Conservation (phyloP, 2,113 vertebrate genomes). For the Gobiocypris rarus region DNA sequence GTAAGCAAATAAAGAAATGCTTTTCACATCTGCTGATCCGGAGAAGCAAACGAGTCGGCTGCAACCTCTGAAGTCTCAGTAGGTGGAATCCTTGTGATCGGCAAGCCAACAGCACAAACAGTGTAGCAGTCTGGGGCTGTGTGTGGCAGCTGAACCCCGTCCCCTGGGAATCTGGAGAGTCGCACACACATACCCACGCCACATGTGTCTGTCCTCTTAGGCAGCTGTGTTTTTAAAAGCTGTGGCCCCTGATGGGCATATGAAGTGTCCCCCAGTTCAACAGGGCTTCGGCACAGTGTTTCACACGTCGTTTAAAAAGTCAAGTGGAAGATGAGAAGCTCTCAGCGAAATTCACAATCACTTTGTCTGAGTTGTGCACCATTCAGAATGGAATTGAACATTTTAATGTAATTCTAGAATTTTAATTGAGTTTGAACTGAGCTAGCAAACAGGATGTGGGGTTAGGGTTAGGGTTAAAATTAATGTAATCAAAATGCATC, state of each 20-base stretch:
- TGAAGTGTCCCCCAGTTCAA: constrained; percentile 56
- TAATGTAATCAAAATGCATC: too few relatives aligned
- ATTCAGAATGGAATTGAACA: background rate
- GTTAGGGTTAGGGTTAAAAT: too few relatives aligned
- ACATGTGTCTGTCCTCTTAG: constrained; percentile 40
- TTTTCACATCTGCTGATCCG: constrained; percentile 52
- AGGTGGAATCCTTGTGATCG: constrained; percentile 53
- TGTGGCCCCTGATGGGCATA: constrained; percentile 65
- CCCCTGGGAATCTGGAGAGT: constrained; percentile 18
- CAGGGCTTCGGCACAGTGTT: constrained; percentile 28
- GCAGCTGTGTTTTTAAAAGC: constrained; percentile 77
- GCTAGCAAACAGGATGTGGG: background rate
- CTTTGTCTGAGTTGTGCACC: background rate
- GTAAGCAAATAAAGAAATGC: constrained; percentile 56
- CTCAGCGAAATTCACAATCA: background rate
- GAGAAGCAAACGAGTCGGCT: constrained; percentile 42
- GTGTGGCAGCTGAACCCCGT: constrained; percentile 44
- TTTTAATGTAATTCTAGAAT: background rate
- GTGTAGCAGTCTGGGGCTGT: constrained; percentile 41
- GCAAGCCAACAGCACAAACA: constrained; percentile 43
- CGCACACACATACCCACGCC: constrained; percentile 13
- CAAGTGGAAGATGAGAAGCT: constrained; percentile 28
- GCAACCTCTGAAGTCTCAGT: constrained; percentile 50
- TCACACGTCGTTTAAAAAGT: constrained; percentile 22
- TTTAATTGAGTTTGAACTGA: background rate